Conservation (phyloP, 1,140 invertebrate genomes). For the Nylanderia fulva region DNA sequence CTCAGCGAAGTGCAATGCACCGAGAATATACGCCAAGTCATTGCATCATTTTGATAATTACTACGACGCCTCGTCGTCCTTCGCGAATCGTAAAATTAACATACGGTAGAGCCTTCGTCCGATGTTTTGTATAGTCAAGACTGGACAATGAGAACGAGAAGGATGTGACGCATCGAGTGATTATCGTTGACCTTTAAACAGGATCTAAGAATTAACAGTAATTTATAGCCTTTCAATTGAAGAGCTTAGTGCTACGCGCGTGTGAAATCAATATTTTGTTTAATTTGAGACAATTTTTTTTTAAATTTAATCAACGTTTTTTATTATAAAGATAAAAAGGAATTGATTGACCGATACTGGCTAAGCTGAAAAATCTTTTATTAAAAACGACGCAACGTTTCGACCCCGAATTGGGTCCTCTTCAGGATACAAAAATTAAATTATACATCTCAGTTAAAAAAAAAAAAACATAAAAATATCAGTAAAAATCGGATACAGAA, state of each 20-base stretch:
- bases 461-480: too few species aligned
- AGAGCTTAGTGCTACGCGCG: neutral
- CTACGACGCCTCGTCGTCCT: neutral
- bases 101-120: neutral
- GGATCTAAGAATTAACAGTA: neutral
- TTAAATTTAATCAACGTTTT: neutral
- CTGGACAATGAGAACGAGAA: neutral
- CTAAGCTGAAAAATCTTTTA: too few species aligned
- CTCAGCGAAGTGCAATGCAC: slow-evolving; percentile 7
- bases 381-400: too few species aligned
- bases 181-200: neutral
- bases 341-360: too few species aligned
- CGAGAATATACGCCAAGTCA: neutral
- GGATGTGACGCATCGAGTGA: neutral
- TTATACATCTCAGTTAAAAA: too few species aligned
- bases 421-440: too few species aligned
- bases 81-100: neutral
- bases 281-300: neutral
- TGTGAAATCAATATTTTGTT: neutral
- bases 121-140: neutral
- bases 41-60: neutral
- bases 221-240: neutral
- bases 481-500: too few species aligned
- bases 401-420: too few species aligned
- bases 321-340: too few species aligned